Evolutionary conservation across 2,113 vertebrate genomes (phyloP), one percentile per base, ranked within the genome.

Genomic region (Elachura formosa): DNA sequence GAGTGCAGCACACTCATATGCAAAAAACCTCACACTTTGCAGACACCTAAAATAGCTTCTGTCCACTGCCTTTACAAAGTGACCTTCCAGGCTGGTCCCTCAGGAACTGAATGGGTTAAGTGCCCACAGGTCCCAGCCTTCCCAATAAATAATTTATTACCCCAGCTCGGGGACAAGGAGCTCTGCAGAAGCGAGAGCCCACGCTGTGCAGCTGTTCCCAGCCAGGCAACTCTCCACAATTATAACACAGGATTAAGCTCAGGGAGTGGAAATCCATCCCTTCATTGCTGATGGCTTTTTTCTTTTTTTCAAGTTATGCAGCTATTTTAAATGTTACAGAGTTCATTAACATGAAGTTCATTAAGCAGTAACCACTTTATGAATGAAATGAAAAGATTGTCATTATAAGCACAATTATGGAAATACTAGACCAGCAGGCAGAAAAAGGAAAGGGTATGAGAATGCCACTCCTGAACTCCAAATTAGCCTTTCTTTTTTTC

Each of bases 61-160:
- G 64, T 34, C 38, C n/a, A 31, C 15, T 34, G n/a, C 88, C 58
- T 92, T 80, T 58, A 93, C 67, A 83, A 67, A 87, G 58, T 23
- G 20, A 34, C 46, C 54, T 93, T 94, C 80, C 94, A 93, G 59
- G 45, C 9, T 14, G 14, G n/a, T 58, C 71, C 46, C 55, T 79
- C 20, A 33, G 87, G 89, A 87, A 51, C 3, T 0, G 3, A 89
- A 94, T 0, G 75, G 67, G 91, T 95, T 96, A 94, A 97, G 52
- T 66, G 83, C 88, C 79, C 83, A 58, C 46, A 93, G 79, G 75
- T 85, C 69, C 75, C 79, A 79, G 71, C 40, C 72, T 74, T 25
- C 23, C 79, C 87, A 94, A 82, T 94, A 95, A 94, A 96, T 95
- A 79, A 94, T 96, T 97, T 90, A 95, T 90, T 91, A 90, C 82